Evolutionary conservation across 2,797 vertebrate genomes (phyloP).

Genomic region (Argentina silus): DNA sequence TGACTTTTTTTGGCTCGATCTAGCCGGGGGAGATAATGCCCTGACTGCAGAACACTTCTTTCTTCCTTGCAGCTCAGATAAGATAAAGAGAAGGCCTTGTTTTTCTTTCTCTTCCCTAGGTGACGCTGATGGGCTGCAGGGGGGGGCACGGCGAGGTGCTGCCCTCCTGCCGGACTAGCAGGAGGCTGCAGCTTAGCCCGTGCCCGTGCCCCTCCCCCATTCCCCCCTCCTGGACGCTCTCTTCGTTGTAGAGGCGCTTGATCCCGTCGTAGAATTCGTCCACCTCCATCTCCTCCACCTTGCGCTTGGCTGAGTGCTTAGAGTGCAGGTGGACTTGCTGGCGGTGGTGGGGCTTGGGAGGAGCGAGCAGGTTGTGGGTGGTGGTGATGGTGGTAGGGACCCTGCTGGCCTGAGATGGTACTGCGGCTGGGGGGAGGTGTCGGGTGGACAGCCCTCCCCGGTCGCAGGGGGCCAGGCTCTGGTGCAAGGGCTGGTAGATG

Average conservation of each 20-base stretch:
- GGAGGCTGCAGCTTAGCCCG: constrained; percentile 68
- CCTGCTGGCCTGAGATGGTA: constrained; percentile 50
- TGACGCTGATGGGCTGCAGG: constrained; percentile 86
- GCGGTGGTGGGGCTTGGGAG: constrained; percentile 59
- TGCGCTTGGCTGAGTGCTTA: constrained; percentile 92
- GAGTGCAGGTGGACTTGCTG: constrained; percentile 73
- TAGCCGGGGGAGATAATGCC: constrained; percentile 70
- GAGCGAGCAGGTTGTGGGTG: constrained; percentile 61
- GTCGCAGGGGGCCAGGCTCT: constrained; percentile 75
- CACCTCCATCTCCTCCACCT: constrained; percentile 97
- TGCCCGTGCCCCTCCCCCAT: constrained; percentile 70
- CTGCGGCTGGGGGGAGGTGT: constrained; percentile 37
- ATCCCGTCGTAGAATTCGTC: constrained; percentile 96
- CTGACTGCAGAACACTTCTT: constrained; percentile 44
- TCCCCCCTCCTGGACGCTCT: constrained; percentile 75
- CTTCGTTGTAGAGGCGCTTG: constrained; percentile 96
- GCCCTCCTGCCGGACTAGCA: constrained; percentile 79
- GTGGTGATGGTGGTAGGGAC: constrained; percentile 72
- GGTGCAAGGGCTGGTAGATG: constrained; percentile 92
- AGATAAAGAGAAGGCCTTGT: constrained; percentile 25
- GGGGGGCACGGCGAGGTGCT: constrained; percentile 88
- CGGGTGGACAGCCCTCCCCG: background rate
- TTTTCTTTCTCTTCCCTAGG: constrained; percentile 75
- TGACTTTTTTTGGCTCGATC: constrained; percentile 61
- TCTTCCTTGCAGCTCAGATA: constrained; percentile 17